Evolutionary conservation across 53 echinoderm and acorn worm genomes (phyloP).

Genomic region (Arbacia lixula): DNA sequence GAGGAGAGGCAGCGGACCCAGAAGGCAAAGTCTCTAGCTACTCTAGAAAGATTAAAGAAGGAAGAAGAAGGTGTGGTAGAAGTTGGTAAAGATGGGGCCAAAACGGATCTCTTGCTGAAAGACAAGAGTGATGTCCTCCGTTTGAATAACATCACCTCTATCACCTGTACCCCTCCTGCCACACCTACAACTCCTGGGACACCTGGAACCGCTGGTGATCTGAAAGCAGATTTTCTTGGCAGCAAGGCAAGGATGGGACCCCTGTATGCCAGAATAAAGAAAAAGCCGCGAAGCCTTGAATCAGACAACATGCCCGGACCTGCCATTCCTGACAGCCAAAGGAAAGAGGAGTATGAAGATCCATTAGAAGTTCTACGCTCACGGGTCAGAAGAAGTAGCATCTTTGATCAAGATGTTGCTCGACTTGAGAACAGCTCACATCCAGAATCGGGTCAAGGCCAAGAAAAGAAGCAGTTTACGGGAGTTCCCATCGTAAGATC

Average conservation of each 20-base stretch:
- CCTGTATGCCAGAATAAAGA: constrained; percentile 79
- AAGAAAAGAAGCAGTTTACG: constrained; percentile 33
- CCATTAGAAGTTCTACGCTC: constrained; percentile 59
- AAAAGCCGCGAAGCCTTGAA: constrained; percentile 82
- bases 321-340: constrained; percentile 34
- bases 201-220: constrained; percentile 73
- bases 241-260: constrained; percentile 69
- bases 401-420: constrained; percentile 92
- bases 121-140: constrained; percentile 12
- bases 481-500: constrained; percentile 44
- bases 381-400: constrained; percentile 71
- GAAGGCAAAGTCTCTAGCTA: constrained; percentile 28
- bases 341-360: constrained; percentile 72
- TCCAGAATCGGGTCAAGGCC: constrained; percentile 33
- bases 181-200: constrained; percentile 91
- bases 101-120: constrained; percentile 29
- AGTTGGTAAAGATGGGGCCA: constrained; percentile 22
- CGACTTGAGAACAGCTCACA: constrained; percentile 65
- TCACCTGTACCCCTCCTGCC: constrained; percentile 71
- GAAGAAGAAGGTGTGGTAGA: constrained; percentile 22
- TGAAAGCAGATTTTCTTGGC: constrained; percentile 64
- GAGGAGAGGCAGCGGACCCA: constrained; percentile 52
- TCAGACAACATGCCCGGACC: constrained; percentile 40
- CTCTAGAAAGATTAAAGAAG: constrained; percentile 44
- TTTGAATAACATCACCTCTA: constrained; percentile 24